Conservation (phyloP, 2,113 vertebrate species). For the Rhinolophus ferrumequinum region DNA sequence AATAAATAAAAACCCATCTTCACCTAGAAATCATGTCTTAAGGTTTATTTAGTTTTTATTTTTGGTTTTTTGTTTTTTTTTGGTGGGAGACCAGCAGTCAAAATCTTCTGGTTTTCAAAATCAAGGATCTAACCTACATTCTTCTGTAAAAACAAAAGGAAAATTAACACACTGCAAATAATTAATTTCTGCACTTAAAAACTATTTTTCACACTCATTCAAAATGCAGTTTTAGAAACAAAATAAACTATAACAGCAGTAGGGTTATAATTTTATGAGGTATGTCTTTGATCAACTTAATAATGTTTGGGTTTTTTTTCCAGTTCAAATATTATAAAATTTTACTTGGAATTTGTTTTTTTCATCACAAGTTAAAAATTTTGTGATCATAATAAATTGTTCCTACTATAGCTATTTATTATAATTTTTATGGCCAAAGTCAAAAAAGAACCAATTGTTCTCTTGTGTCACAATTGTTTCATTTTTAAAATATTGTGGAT, state of each 20-base stretch:
- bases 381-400: not conserved
- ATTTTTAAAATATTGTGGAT: not conserved
- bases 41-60: conserved; percentile 31
- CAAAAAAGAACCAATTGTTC: not conserved
- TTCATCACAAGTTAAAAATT: not conserved
- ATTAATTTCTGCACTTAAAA: not conserved
- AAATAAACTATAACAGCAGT: not conserved
- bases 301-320: not conserved
- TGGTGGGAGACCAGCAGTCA: not conserved
- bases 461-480: not conserved
- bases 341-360: not conserved
- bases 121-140: not conserved
- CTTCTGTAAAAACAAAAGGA: not conserved
- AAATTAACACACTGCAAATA: not conserved
- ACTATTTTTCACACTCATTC: not conserved
- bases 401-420: not conserved
- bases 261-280: not conserved
- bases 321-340: not conserved
- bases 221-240: not conserved
- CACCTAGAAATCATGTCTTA: not conserved
- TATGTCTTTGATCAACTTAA: not conserved
- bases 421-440: not conserved
- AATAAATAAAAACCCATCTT: conserved; percentile 6
- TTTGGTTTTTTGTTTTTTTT: conserved; percentile 37
- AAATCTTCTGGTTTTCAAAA: not conserved